phyloP scores from a whole-genome alignment of 2,888 invertebrate genomes.

The Stenolophus ochropezus region DNA sequence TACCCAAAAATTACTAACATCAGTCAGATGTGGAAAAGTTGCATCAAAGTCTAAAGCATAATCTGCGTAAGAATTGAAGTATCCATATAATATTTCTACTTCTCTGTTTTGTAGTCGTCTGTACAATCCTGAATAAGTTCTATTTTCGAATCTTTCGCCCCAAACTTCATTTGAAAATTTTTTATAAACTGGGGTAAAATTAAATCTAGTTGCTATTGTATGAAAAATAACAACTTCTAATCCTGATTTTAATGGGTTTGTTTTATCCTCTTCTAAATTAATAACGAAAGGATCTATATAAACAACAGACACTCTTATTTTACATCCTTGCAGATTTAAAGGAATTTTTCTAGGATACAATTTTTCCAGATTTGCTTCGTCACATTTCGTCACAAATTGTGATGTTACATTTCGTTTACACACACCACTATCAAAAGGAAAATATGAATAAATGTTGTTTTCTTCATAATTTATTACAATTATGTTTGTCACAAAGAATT shows the following conservation, averaged over 20 bases:
- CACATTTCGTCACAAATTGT: conserved; percentile 1
- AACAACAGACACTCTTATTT: not conserved
- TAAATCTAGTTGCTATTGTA: not conserved
- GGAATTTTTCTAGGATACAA: conserved; percentile 14
- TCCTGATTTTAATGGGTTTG: not conserved
- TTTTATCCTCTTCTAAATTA: not conserved
- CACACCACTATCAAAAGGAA: not conserved
- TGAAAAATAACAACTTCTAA: conserved; percentile 16
- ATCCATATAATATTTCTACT: conserved; percentile 74
- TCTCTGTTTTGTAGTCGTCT: conserved; percentile 70
- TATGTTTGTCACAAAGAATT: conserved; percentile 6
- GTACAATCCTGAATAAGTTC: conserved; percentile 75
- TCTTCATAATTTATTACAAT: conserved; percentile 6
- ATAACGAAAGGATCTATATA: not conserved
- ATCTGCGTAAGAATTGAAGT: conserved; percentile 68
- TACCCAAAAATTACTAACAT: conserved; percentile 76
- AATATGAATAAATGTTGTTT: conserved; percentile 15
- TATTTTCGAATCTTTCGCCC: conserved; percentile 72
- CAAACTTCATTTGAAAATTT: conserved; percentile 63
- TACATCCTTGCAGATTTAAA: conserved; percentile 1
- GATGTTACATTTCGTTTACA: conserved; percentile 2
- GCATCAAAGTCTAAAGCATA: conserved; percentile 76
- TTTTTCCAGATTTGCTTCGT: not conserved
- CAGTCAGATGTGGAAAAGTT: conserved; percentile 75
- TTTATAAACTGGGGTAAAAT: not conserved